Conservation (phyloP, 2,113 vertebrate genomes). For the Ursus arctos region DNA sequence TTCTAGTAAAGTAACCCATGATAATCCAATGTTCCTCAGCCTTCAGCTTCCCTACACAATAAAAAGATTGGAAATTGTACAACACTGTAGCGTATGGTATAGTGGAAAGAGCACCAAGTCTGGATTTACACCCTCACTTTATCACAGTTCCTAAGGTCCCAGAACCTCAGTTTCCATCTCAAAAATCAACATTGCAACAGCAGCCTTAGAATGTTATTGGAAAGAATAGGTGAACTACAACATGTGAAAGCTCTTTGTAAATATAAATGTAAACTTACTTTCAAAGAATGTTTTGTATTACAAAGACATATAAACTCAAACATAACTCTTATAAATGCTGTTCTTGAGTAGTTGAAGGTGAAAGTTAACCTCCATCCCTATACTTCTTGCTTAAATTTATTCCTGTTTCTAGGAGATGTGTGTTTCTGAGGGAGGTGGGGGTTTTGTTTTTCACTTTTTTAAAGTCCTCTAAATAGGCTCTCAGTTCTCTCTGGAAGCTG, state of each 20-base stretch:
- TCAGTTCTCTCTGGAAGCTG: slow-evolving; percentile 39
- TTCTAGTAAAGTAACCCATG: neutral
- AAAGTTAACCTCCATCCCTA: neutral
- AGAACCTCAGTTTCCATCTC: neutral
- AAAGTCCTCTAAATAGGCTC: neutral
- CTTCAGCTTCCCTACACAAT: neutral
- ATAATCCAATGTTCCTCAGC: neutral
- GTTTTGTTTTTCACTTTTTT: slow-evolving; percentile 18
- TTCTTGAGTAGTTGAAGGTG: slow-evolving; percentile 3
- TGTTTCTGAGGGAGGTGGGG: slow-evolving; percentile 28
- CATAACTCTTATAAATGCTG: neutral
- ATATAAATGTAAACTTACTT: slow-evolving; percentile 37
- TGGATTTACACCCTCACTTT: neutral
- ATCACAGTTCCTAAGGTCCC: neutral
- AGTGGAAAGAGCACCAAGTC: neutral
- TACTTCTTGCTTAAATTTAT: neutral
- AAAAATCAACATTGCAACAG: neutral
- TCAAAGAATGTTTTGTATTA: slow-evolving; percentile 45
- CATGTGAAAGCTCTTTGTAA: slow-evolving; percentile 30
- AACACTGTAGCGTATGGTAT: neutral
- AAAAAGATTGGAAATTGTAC: neutral
- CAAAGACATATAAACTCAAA: slow-evolving; percentile 31
- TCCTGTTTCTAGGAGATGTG: neutral
- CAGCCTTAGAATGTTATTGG: neutral
- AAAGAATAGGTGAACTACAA: slow-evolving; percentile 34